Percentiles rank a stretch among this genome's conserved stretches.
These are phyloP conservation scores for Odontothrips loti DNA, from an alignment of 2,888 invertebrate species.

Conservation along the genomic window DNA sequence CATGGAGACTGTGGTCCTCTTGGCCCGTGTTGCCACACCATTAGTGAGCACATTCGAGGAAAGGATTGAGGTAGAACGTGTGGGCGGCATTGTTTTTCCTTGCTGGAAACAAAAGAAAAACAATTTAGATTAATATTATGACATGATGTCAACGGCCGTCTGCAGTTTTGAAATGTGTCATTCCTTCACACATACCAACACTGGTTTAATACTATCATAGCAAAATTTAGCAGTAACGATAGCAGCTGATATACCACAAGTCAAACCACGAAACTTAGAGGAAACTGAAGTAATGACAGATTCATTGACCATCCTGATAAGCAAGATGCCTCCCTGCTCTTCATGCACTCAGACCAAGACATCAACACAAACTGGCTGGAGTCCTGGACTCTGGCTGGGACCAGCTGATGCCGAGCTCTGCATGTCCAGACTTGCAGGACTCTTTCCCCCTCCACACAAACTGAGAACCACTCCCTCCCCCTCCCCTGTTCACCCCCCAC, in stretches of 20 bases:
- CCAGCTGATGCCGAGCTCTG: not conserved
- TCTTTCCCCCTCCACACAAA: constrained; percentile 1
- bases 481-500: not conserved
- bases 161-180: no score
- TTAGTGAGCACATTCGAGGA: not conserved
- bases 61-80: not conserved
- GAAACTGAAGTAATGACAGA: not conserved
- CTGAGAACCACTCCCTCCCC: not conserved
- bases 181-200: not conserved
- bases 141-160: not conserved
- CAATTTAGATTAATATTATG: not conserved
- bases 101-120: not conserved
- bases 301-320: not conserved
- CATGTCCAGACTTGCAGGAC: not conserved
- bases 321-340: not conserved
- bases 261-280: not conserved
- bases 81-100: not conserved
- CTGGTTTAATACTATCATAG: not conserved
- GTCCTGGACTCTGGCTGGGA: not conserved
- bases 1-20: not conserved
- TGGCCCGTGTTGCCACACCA: not conserved
- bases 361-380: not conserved
- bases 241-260: not conserved
- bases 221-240: constrained; percentile 2
- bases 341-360: not conserved